Percentiles rank a stretch among this genome's conserved stretches.
These are phyloP conservation scores for Ochropleura plecta DNA, from an alignment of 2,888 invertebrate species.

Conservation along the genomic window DNA sequence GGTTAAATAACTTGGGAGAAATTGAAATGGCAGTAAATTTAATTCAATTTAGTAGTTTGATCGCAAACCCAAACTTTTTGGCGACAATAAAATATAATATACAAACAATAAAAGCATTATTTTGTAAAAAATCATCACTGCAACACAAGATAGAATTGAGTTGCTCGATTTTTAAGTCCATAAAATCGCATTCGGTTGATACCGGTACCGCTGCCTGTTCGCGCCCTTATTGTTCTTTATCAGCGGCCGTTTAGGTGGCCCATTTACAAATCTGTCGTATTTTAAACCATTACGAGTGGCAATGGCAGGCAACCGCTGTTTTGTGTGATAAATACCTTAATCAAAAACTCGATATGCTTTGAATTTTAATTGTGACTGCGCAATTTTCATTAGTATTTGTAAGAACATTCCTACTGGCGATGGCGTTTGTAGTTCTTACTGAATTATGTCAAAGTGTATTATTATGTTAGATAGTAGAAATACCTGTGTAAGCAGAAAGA, in stretches of 20 bases:
- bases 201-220: not conserved
- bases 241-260: constrained; percentile 26
- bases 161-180: constrained; percentile 14
- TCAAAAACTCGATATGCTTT: constrained; percentile 3
- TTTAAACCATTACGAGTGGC: constrained; percentile 31
- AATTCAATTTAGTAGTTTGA: not conserved
- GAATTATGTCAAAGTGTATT: not conserved
- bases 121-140: not conserved
- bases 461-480: not conserved
- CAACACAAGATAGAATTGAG: not conserved
- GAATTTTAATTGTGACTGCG: constrained; percentile 3
- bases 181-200: constrained; percentile 9
- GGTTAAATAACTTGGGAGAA: not conserved
- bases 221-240: constrained; percentile 30
- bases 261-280: constrained; percentile 38
- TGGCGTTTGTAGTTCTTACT: not conserved
- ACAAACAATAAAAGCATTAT: not conserved
- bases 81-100: not conserved
- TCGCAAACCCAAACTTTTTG: not conserved
- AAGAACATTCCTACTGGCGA: constrained; percentile 4
- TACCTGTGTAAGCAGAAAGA: too few species aligned
- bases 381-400: constrained; percentile 9
- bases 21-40: not conserved
- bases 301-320: constrained; percentile 26
- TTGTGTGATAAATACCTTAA: constrained; percentile 23